These are phyloP conservation scores for Trachelus stipa DNA, from an alignment of 2,888 invertebrate genomes.

Conservation along the genomic window DNA sequence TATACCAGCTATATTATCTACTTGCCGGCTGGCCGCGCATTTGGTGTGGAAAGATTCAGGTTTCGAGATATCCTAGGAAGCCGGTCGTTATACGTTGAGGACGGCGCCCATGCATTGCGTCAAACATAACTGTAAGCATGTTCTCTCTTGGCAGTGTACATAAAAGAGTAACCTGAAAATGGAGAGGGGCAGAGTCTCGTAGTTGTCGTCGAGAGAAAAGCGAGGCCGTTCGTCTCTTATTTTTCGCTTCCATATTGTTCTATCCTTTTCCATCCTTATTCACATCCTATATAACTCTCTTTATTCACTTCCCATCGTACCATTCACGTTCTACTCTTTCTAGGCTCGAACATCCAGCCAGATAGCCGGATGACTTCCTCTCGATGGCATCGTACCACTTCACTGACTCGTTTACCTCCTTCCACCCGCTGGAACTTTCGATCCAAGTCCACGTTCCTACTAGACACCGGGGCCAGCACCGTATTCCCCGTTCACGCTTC, in stretches of 20 bases:
- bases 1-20: background rate
- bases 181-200: background rate
- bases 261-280: background rate
- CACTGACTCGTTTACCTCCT: background rate
- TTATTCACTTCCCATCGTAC: background rate
- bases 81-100: conserved; percentile 3
- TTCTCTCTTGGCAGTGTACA: background rate
- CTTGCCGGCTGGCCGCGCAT: conserved; percentile 16
- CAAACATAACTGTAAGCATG: conserved; percentile 36
- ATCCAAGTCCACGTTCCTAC: background rate
- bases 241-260: background rate
- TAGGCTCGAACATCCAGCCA: background rate
- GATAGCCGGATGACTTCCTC: background rate
- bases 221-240: background rate
- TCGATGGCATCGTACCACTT: background rate
- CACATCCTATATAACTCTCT: background rate
- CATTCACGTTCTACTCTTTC: background rate
- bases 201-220: conserved; percentile 7
- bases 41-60: conserved; percentile 38
- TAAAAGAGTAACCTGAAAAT: conserved; percentile 8
- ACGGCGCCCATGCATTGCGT: conserved; percentile 30
- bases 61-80: conserved; percentile 30
- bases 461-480: background rate
- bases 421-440: background rate
- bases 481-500: background rate